phyloP scores from a whole-genome alignment of 2,888 invertebrate genomes.

The Polydrusus cervinus region DNA sequence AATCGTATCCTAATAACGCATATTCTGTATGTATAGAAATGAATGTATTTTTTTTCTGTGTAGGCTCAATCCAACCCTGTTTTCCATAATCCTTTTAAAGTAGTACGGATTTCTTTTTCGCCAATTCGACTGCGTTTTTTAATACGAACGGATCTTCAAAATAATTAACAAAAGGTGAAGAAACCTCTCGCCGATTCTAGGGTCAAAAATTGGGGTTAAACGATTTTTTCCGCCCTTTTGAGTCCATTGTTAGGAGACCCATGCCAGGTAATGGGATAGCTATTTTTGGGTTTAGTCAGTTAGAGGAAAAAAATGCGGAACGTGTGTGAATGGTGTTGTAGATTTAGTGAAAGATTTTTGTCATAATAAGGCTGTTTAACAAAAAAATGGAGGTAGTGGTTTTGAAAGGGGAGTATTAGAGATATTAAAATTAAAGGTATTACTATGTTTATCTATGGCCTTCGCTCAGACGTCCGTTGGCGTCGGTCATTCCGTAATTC shows the following conservation, averaged over 20 bases:
- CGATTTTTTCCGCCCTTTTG: slow-evolving; percentile 64
- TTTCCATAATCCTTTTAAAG: slow-evolving; percentile 1
- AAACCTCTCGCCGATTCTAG: slow-evolving; percentile 53
- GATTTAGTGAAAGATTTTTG: neutral
- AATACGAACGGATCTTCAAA: slow-evolving; percentile 10
- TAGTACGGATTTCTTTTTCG: slow-evolving; percentile 1
- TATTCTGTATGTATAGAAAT: too few species aligned
- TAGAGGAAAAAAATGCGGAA: slow-evolving; percentile 35
- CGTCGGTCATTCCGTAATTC: too few species aligned
- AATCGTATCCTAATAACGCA: too few species aligned
- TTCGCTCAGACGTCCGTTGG: too few species aligned
- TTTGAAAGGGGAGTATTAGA: neutral
- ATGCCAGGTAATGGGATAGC: slow-evolving; percentile 51
- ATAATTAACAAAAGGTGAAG: slow-evolving; percentile 46
- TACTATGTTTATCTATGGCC: too few species aligned
- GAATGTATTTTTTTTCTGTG: too few species aligned
- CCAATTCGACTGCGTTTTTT: slow-evolving; percentile 29
- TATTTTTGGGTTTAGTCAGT: slow-evolving; percentile 58
- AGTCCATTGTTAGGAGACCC: slow-evolving; percentile 58
- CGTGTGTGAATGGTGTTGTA: slow-evolving; percentile 15
- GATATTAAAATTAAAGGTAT: neutral
- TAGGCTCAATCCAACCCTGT: neutral
- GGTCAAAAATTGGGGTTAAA: slow-evolving; percentile 64
- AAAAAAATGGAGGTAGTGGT: neutral
- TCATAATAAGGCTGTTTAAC: slow-evolving; percentile 6